Evolutionary conservation across 2,888 invertebrate species (phyloP).

Genomic region (Venusia cambrica): DNA sequence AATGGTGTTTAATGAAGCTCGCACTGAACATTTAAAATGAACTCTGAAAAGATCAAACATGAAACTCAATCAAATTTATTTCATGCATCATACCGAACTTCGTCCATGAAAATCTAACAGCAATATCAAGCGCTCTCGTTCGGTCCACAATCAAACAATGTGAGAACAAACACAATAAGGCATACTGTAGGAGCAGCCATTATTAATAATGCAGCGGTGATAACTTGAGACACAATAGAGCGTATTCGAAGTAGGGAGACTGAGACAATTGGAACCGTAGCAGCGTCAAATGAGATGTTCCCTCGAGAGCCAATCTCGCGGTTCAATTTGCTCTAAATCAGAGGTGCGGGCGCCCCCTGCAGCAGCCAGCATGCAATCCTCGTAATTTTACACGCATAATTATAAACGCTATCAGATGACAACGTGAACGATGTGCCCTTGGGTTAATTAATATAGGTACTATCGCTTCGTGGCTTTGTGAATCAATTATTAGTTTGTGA

Average conservation of each 20-base stretch:
- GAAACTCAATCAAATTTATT: slow-evolving; percentile 17
- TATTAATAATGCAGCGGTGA: slow-evolving; percentile 46
- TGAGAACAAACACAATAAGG: slow-evolving; percentile 37
- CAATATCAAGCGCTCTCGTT: slow-evolving; percentile 26
- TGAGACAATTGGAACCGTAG: slow-evolving; percentile 70
- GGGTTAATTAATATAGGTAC: slow-evolving; percentile 39
- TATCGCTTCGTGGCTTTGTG: slow-evolving; percentile 35
- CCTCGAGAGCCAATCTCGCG: slow-evolving; percentile 64
- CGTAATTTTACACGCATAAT: slow-evolving; percentile 47
- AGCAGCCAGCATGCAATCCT: slow-evolving; percentile 43
- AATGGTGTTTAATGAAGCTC: slow-evolving; percentile 33
- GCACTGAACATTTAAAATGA: slow-evolving; percentile 28
- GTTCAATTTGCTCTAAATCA: slow-evolving; percentile 77
- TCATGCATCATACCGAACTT: slow-evolving; percentile 13
- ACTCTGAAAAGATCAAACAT: slow-evolving; percentile 28
- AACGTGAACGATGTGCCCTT: slow-evolving; percentile 38
- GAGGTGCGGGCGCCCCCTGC: slow-evolving; percentile 45
- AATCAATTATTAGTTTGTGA: slow-evolving; percentile 40
- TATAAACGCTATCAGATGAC: slow-evolving; percentile 48
- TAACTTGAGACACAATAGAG: slow-evolving; percentile 55
- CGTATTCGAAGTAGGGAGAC: slow-evolving; percentile 50
- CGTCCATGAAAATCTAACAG: slow-evolving; percentile 4
- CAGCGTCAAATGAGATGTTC: slow-evolving; percentile 74
- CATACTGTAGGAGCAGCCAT: slow-evolving; percentile 32
- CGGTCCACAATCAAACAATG: slow-evolving; percentile 26